Conservation (phyloP, 2,113 vertebrate genomes). For the Phocoena sinus region DNA sequence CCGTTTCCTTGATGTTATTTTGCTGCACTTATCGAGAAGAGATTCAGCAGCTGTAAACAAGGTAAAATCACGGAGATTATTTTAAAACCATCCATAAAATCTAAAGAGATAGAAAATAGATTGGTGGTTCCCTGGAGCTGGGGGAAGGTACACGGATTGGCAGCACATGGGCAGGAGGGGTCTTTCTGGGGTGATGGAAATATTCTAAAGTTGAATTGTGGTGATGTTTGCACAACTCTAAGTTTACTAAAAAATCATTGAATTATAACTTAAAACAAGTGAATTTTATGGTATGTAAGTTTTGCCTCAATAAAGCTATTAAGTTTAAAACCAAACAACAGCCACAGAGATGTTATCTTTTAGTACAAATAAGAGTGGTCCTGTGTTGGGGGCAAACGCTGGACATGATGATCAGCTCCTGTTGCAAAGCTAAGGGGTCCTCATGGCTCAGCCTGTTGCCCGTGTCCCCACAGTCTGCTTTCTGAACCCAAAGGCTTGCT, state of each 20-base stretch:
- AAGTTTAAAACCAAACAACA: not conserved
- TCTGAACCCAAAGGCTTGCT: not conserved
- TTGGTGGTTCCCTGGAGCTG: not conserved
- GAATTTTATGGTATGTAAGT: not conserved
- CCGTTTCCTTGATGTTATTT: conserved; percentile 29
- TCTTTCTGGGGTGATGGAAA: not conserved
- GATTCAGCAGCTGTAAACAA: conserved; percentile 62
- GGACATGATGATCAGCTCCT: not conserved
- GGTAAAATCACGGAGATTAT: conserved; percentile 77
- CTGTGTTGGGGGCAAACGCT: not conserved
- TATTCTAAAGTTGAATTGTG: not conserved
- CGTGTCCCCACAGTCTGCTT: not conserved
- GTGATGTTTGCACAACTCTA: not conserved
- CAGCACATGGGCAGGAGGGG: not conserved
- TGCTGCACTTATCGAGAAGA: conserved; percentile 75
- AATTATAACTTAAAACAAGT: not conserved
- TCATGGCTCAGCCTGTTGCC: not conserved
- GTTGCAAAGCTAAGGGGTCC: not conserved
- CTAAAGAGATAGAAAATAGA: not conserved
- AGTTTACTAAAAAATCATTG: not conserved
- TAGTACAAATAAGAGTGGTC: not conserved
- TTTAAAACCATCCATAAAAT: conserved; percentile 74
- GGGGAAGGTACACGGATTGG: not conserved
- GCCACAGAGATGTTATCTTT: not conserved
- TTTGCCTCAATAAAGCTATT: not conserved